Evolutionary conservation across 2,113 vertebrate genomes (phyloP), one percentile per base, ranked within the genome.

Genomic region (Labeo rohita): DNA sequence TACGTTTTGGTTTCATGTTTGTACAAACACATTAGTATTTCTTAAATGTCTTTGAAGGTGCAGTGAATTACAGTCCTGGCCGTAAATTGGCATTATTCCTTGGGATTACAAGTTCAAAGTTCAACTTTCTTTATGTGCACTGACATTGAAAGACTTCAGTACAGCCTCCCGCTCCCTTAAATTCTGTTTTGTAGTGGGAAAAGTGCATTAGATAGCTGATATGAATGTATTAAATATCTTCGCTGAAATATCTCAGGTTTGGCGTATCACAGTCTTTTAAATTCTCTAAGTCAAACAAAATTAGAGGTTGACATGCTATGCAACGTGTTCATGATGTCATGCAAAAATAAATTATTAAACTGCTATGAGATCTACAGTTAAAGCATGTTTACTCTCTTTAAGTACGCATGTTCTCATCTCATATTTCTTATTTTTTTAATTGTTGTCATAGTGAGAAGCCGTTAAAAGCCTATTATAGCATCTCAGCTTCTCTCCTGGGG

Each of bases 381-480:
- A 68, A 52, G 75, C 23, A 36, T 77, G 9, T 77, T 77, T 54
- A 36, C 28, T 54, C n/a, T 75, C 73, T 43, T 28, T 8, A 50
- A 81, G 72, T 18, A 54, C 65, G 65, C 28, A 80, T 65, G 86
- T 80, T 84, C 56, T 39, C 54, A 78, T 75, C 87, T 90, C 76
- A 73, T 80, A 85, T 89, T 86, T 78, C 79, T 84, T 88, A 84
- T 79, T 80, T 50, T 59, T 86, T 68, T 84, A 61, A 90, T 91
- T 89, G 90, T 86, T 85, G 49, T 72, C 45, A 28, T 77, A 87
- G 88, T 86, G 90, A 85, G 87, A 86, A 70, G 87, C 61, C 63
- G 86, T 85, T 89, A 85, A 85, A 81, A 85, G 82, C 77, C 70
- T 85, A 79, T 89, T 85, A 85, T 70, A 74, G 77, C 78, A 82